Percentiles rank a stretch among this genome's conserved stretches.
These are phyloP conservation scores for Antheraea pernyi DNA, from an alignment of 1,140 invertebrate genomes.

Conservation along the genomic window DNA sequence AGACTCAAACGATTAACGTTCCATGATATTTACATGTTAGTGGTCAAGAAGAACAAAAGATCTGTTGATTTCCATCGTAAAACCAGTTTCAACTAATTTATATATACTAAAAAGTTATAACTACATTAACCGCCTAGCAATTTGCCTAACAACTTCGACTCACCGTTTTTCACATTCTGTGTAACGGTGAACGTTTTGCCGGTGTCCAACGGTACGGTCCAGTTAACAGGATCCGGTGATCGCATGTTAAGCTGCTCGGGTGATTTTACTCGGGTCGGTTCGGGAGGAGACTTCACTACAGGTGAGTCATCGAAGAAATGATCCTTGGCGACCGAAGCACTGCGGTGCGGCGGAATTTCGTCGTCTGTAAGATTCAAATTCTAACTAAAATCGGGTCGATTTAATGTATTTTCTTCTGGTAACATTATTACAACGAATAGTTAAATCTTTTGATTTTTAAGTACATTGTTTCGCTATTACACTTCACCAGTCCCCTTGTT, in stretches of 20 bases:
- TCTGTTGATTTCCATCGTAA: slow-evolving; percentile 15
- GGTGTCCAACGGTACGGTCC: slow-evolving; percentile 95
- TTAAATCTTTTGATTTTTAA: no score
- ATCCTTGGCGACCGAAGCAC: slow-evolving; percentile 74
- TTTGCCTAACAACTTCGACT: slow-evolving; percentile 54
- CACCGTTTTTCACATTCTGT: slow-evolving; percentile 93
- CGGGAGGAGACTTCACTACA: slow-evolving; percentile 92
- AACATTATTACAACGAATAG: not conserved
- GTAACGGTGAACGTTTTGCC: slow-evolving; percentile 95
- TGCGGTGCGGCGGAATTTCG: slow-evolving; percentile 68
- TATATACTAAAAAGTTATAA: slow-evolving; percentile 33
- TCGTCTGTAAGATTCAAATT: slow-evolving; percentile 55
- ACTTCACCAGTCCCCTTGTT: no score
- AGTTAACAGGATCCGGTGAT: slow-evolving; percentile 94
- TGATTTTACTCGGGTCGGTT: slow-evolving; percentile 94
- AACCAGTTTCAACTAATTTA: slow-evolving; percentile 22
- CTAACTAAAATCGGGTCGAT: not conserved
- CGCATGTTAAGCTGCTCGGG: slow-evolving; percentile 95
- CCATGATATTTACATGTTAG: not conserved
- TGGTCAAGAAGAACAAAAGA: not conserved
- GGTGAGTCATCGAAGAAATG: slow-evolving; percentile 77
- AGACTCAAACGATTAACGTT: not conserved
- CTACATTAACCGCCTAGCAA: slow-evolving; percentile 50
- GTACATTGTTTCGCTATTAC: no score
- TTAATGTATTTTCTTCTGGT: not conserved